Evolutionary conservation across 2,888 invertebrate species (phyloP).

Genomic region (Halictus quadricinctus): DNA sequence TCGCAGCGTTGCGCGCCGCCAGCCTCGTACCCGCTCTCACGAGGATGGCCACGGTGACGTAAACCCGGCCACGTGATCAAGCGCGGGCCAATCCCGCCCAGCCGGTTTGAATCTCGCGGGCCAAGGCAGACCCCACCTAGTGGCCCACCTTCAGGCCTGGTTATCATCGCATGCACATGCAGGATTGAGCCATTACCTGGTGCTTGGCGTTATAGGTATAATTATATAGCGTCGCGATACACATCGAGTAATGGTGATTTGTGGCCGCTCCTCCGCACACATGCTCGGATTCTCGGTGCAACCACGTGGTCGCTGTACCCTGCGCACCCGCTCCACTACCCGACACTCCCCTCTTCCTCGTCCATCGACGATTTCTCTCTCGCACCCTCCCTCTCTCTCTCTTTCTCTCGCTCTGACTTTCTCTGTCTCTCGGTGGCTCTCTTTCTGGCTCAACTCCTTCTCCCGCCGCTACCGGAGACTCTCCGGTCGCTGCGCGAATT

Average conservation of each 20-base stretch:
- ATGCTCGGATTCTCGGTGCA: slow-evolving; percentile 63
- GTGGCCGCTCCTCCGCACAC: slow-evolving; percentile 76
- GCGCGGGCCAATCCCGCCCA: slow-evolving; percentile 60
- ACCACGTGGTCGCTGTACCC: slow-evolving; percentile 62
- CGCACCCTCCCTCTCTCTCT: not conserved
- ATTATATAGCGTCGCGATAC: slow-evolving; percentile 82
- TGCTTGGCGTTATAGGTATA: slow-evolving; percentile 81
- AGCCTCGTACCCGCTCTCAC: slow-evolving; percentile 52
- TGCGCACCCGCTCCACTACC: not conserved
- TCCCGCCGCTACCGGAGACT: slow-evolving; percentile 34
- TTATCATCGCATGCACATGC: slow-evolving; percentile 81
- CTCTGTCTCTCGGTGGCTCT: not conserved
- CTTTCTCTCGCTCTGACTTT: not conserved
- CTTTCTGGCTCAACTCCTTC: not conserved
- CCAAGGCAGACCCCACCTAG: slow-evolving; percentile 63
- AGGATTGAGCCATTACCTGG: slow-evolving; percentile 82
- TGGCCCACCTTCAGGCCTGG: slow-evolving; percentile 69
- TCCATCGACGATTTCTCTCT: not conserved
- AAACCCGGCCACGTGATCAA: slow-evolving; percentile 69
- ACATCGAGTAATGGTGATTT: slow-evolving; percentile 83
- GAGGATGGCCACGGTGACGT: slow-evolving; percentile 74
- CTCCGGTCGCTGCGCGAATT: slow-evolving; percentile 46
- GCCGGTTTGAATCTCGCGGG: slow-evolving; percentile 75
- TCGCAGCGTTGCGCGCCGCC: slow-evolving; percentile 11
- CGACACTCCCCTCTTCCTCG: not conserved